Conservation (phyloP, 2,113 vertebrate species). For the Pangasianodon gigas region DNA sequence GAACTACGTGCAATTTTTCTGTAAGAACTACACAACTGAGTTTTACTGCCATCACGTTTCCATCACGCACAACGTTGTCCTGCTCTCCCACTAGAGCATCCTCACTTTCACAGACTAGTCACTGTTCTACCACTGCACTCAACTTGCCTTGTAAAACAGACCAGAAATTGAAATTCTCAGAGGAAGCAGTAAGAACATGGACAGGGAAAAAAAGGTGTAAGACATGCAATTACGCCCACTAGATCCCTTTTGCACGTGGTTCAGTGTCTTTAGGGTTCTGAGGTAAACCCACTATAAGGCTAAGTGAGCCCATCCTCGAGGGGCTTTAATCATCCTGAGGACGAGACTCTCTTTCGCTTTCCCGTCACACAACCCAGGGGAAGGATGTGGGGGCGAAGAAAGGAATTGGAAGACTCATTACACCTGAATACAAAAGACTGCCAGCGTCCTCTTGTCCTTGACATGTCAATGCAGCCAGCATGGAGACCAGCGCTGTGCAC, state of each 20-base stretch:
- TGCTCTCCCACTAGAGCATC: not conserved
- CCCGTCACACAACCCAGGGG: constrained; percentile 49
- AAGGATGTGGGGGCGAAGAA: constrained; percentile 30
- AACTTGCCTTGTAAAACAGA: not conserved
- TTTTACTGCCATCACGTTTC: not conserved
- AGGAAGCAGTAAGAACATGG: not conserved
- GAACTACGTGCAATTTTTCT: not conserved
- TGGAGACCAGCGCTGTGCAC: not conserved
- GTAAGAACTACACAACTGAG: not conserved
- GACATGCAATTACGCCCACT: not conserved
- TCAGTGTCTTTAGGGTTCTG: not conserved
- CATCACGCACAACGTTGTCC: not conserved
- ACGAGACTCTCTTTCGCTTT: constrained; percentile 51
- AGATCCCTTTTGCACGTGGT: not conserved
- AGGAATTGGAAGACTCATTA: constrained; percentile 48
- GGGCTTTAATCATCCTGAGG: constrained; percentile 37
- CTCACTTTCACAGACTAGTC: not conserved
- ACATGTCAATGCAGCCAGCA: constrained; percentile 33
- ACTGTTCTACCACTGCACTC: not conserved
- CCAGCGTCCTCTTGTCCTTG: constrained; percentile 51
- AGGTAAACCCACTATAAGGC: constrained; percentile 4
- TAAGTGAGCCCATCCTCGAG: constrained; percentile 31
- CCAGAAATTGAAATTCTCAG: constrained; percentile 21
- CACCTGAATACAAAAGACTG: constrained; percentile 56
- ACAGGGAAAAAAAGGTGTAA: not conserved